phyloP scores from a whole-genome alignment of 2,888 invertebrate genomes.

The Limulus polyphemus region DNA sequence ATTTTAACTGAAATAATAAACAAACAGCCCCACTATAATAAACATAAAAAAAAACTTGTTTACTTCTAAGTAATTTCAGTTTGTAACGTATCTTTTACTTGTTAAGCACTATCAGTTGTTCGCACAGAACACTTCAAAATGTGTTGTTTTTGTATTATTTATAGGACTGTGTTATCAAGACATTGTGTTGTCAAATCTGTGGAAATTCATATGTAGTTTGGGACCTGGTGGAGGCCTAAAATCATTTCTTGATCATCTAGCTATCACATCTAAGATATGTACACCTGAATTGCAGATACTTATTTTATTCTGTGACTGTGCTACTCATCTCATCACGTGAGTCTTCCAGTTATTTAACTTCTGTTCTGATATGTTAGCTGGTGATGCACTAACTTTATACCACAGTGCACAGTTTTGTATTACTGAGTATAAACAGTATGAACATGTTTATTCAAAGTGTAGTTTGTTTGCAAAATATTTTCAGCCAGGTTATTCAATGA shows the following conservation, averaged over 20 bases:
- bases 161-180: conserved; percentile 87
- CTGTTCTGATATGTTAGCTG: no score
- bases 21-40: no score
- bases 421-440: no score
- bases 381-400: no score
- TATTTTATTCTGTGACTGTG: conserved; percentile 83
- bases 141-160: conserved; percentile 26
- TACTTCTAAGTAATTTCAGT: no score
- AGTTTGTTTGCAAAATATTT: no score
- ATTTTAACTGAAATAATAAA: no score
- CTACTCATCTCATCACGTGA: conserved; percentile 93
- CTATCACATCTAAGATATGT: conserved; percentile 55
- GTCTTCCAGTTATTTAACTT: conserved; percentile 32
- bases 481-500: no score
- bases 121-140: conserved; percentile 3
- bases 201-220: conserved; percentile 76
- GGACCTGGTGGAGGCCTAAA: conserved; percentile 81
- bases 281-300: conserved; percentile 87
- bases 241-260: conserved; percentile 70
- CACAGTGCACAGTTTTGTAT: no score
- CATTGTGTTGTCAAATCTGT: conserved; percentile 72
- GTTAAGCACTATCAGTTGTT: conserved; percentile 10
- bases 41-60: no score
- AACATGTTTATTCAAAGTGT: no score
- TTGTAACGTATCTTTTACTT: neutral